Evolutionary conservation across 2,797 vertebrate species (phyloP), one percentile per base, ranked within the genome.

Genomic region (Pelodytes ibericus): DNA sequence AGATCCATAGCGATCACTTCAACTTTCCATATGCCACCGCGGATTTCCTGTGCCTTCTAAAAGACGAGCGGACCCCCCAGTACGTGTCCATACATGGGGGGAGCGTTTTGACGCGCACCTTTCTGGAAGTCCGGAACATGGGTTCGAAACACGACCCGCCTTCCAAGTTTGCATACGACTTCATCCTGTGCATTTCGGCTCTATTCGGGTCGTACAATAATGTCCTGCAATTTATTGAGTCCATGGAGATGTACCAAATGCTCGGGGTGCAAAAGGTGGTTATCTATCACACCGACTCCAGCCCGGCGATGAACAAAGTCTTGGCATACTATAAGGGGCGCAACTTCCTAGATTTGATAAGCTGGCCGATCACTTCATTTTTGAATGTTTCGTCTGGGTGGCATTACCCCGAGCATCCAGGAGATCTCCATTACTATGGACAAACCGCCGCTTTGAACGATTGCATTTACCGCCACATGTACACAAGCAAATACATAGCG

Each of bases 231-330:
- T 77, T 81, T 18, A 58, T 81, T 18, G 75, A 81, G 57, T 53
- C 71, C 1, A 72, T 81, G 73, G 80, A 81, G 25, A 79, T 81
- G 80, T 79, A 79, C 49, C 75, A 53, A 15, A 63, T 79, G 11
- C 16, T 81, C 16, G 80, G 80, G 5, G 75, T 63, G 15, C n/a
- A 73, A 11, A 81, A 69, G 9, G 80, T 81, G 1, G 25, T 77
- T 1, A 56, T 81, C 15, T 81, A 81, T 47, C 61, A 81, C 63
- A 73, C 75, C 3, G 71, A 73, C 18, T 75, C 71, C 13, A 81
- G 75, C 20, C 18, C 33, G 0, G 1, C 4, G 1, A 62, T 81
- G 39, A 59, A 73, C 2, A 66, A 39, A 44, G 56, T 81, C 15
- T 26, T 81, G 15, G 26, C 53, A 5, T 58, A 72, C 22, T 81